These are phyloP conservation scores for Labia minor DNA, from an alignment of 2,888 invertebrate species.

Conservation along the genomic window DNA sequence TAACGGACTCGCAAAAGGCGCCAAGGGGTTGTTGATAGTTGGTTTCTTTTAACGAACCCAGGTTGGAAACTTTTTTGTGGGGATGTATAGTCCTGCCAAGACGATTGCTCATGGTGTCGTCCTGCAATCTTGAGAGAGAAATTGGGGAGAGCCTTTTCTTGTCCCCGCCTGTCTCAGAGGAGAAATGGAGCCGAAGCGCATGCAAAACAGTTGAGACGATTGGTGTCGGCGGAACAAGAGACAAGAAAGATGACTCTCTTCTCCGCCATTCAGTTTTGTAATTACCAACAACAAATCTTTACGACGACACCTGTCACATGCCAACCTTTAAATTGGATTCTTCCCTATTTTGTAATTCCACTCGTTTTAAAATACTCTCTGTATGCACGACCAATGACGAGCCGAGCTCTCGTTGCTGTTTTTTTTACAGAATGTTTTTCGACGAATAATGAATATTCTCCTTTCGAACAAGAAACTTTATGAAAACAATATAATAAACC, in stretches of 20 bases:
- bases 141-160: neutral
- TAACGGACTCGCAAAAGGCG: too few relatives aligned
- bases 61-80: neutral
- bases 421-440: neutral
- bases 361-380: neutral
- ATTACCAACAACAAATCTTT: conserved; percentile 39
- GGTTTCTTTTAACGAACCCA: too few relatives aligned
- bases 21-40: too few relatives aligned
- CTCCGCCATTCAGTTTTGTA: conserved; percentile 36
- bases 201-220: neutral
- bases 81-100: neutral
- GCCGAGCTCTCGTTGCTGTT: neutral
- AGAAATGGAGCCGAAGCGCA: neutral
- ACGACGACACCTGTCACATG: conserved; percentile 35
- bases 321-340: conserved; percentile 36
- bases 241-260: neutral
- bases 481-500: neutral
- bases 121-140: neutral
- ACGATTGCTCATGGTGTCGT: neutral
- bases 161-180: neutral
- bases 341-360: conserved; percentile 25
- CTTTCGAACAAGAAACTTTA: neutral
- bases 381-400: neutral
- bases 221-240: neutral
- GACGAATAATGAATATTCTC: conserved; percentile 3